Evolutionary conservation across 2,888 invertebrate genomes (phyloP), one percentile per base, ranked within the genome.

Genomic region (Orthosia incerta): DNA sequence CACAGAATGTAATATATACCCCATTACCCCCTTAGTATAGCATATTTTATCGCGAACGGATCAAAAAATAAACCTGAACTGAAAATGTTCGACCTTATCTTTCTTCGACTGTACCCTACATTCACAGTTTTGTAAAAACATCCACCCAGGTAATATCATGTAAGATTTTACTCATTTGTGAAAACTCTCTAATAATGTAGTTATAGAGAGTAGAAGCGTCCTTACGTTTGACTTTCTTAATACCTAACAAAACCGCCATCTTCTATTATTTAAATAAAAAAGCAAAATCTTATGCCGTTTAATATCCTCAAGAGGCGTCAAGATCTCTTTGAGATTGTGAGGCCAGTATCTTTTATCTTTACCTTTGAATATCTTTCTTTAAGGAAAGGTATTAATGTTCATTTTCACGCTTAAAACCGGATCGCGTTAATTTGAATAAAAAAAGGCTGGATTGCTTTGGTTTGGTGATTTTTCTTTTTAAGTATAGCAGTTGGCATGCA

Each of bases 191-290:
- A 50, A n/a, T n/a, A n/a, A n/a, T n/a, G n/a, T n/a, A n/a, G n/a
- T n/a, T n/a, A n/a, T n/a, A n/a, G n/a, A n/a, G n/a, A n/a, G n/a
- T 4, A 57, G 9, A n/a, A 56, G 4, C 23, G 16, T 13, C 23
- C 31, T 23, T 57, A 20, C 12, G 9, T 66, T 45, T 31, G 61
- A 57, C 18, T 65, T 56, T 26, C 16, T n/a, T 57, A 55, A 66
- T 3, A 45, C 3, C 16, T 16, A 4, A 7, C 1, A n/a, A 79
- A 67, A 56, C 61, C 50, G 46, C 59, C 50, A 73, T 74, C 64
- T 83, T 79, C 15, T 55, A 79, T 69, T 68, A 78, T 74, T 76
- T 79, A 79, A 74, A 60, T 68, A 67, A 76, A 85, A 69, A 59
- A 79, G 71, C 60, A 66, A 76, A 79, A 76, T 71, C 53, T 74